phyloP scores from a whole-genome alignment of 2,888 invertebrate species.

The Candidula unifasciata region DNA sequence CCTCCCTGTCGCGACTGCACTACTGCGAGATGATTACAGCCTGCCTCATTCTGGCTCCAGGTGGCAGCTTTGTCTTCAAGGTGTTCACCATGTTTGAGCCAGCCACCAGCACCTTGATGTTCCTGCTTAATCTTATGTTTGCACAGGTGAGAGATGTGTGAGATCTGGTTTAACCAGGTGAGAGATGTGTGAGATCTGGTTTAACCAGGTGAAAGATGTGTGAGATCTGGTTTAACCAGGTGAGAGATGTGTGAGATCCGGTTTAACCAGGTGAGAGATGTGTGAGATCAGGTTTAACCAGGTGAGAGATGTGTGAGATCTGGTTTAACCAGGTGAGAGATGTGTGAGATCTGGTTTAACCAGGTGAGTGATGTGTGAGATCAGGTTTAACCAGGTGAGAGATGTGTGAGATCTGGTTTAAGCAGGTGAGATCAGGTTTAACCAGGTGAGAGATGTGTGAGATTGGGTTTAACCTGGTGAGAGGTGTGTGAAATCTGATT shows the following conservation, averaged over 20 bases:
- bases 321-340: too few species aligned
- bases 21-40: slow-evolving; percentile 90
- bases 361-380: too few species aligned
- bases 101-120: slow-evolving; percentile 87
- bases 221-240: too few species aligned
- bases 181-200: not conserved
- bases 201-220: not conserved
- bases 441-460: too few species aligned
- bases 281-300: too few species aligned
- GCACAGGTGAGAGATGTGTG: slow-evolving; percentile 73
- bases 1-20: slow-evolving; percentile 86
- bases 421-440: too few species aligned
- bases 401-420: too few species aligned
- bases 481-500: slow-evolving; percentile 88
- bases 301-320: too few species aligned
- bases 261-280: too few species aligned
- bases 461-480: slow-evolving; percentile 80
- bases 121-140: slow-evolving; percentile 87
- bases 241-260: too few species aligned
- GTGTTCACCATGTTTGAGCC: slow-evolving; percentile 93
- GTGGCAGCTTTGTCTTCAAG: slow-evolving; percentile 90
- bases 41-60: slow-evolving; percentile 84
- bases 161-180: not conserved
- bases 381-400: too few species aligned
- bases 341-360: too few species aligned